Base-by-base conservation (phyloP, 2,797 vertebrate genomes). In the Xiphorhynchus erythropygius region DNA sequence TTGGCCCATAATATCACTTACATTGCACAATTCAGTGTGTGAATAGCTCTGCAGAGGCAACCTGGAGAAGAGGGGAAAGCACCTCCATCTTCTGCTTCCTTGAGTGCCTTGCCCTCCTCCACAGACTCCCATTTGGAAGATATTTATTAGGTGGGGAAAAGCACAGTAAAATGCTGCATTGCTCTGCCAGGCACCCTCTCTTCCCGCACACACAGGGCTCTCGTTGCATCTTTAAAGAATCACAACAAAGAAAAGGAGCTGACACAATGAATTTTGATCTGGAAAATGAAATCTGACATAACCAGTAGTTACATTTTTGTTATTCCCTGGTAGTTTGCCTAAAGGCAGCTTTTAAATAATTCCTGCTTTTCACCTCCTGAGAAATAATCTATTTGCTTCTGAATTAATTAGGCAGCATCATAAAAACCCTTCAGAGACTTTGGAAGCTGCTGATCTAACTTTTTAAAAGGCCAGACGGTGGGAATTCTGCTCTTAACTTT, bases 271-370 rank as follows among this genome's bases (percentile, higher is more conserved):
- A 89, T 97, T 97, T 96, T 95, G 81, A 95, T 96, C 79, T 92
- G 87, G 87, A 97, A 92, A 94, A 89, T 95, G 90, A 95, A 96
- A 96, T 96, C 96, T 95, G 96, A 95, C 94, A 96, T 94, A 95
- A 96, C 84, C 93, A 95, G 90, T 96, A 96, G 97, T 97, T 96
- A 96, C 62, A 89, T 96, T 96, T 96, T 97, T 96, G 87, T 91
- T 97, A 92, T 87, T 97, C 92, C 74, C 79, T 94, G 52, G 73
- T 97, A 94, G 79, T 95, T 95, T 94, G 96, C 95, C 96, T 96
- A 94, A 96, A 95, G 94, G 96, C 93, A 94, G 86, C 90, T 95
- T 96, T 96, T 96, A 97, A 95, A 97, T 97, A 96, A 95, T 96
- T 96, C 87, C 93, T 91, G 78, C 87, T 55, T 68, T 91, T 84